These are phyloP conservation scores for Parascotia fuliginaria DNA, from an alignment of 2,888 invertebrate species.

Conservation along the genomic window DNA sequence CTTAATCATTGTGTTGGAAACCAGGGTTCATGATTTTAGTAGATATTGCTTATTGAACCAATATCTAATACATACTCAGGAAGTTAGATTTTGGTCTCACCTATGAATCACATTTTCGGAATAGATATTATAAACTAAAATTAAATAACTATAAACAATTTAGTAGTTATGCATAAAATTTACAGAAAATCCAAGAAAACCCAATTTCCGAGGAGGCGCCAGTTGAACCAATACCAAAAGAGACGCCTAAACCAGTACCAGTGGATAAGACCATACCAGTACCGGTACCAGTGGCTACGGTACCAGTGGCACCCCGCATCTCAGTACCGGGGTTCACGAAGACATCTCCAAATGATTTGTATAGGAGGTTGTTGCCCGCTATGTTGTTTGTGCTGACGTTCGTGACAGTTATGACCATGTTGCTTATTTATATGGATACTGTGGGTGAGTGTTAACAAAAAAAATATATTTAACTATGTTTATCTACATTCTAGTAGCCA, in stretches of 20 bases:
- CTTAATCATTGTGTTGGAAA: too few relatives aligned
- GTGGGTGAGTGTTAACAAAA: slow-evolving; percentile 91
- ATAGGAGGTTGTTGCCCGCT: slow-evolving; percentile 87
- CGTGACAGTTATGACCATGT: slow-evolving; percentile 91
- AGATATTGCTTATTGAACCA: too few relatives aligned
- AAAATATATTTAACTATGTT: too few relatives aligned
- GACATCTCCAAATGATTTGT: slow-evolving; percentile 75
- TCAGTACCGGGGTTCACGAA: slow-evolving; percentile 68
- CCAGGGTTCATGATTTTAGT: too few relatives aligned
- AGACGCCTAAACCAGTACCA: slow-evolving; percentile 36
- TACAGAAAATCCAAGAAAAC: slow-evolving; percentile 68
- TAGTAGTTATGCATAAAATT: background rate
- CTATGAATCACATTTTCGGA: too few relatives aligned
- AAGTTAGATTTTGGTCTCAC: too few relatives aligned
- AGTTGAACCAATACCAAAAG: slow-evolving; percentile 46
- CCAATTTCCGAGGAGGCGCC: slow-evolving; percentile 48
- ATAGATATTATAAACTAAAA: too few relatives aligned
- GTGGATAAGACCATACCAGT: slow-evolving; percentile 43
- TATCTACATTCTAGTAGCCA: too few relatives aligned
- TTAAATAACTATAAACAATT: too few relatives aligned
- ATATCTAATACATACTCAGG: too few relatives aligned
- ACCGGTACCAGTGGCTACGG: slow-evolving; percentile 39
- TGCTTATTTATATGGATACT: slow-evolving; percentile 93
- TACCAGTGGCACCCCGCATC: slow-evolving; percentile 44
- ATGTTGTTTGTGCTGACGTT: slow-evolving; percentile 91